Conservation (phyloP, 2,888 invertebrate species). For the Halictus quadricinctus region DNA sequence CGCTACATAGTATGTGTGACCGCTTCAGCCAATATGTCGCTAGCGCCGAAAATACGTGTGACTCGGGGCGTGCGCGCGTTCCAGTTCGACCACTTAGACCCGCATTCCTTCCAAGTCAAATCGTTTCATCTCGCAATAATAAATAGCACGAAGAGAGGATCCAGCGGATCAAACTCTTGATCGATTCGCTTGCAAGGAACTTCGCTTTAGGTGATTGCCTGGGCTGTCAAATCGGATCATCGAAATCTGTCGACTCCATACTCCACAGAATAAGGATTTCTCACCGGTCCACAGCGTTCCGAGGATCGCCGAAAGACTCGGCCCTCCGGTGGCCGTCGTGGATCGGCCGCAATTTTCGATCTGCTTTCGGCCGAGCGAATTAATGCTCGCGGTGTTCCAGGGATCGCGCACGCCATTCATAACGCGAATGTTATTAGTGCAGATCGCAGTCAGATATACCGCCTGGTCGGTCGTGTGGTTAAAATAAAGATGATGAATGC, state of each 20-base stretch:
- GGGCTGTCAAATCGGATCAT: neutral
- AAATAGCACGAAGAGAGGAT: neutral
- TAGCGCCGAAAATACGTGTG: no score
- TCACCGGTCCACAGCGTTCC: neutral
- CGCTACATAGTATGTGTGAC: no score
- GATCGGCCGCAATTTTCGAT: conserved; percentile 67
- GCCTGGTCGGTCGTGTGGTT: conserved; percentile 75
- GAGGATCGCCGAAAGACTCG: neutral
- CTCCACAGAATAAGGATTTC: neutral
- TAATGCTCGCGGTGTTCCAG: conserved; percentile 77
- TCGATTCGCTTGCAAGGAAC: neutral
- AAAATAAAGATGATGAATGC: conserved; percentile 81
- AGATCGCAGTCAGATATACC: conserved; percentile 78
- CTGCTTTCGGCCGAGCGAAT: conserved; percentile 72
- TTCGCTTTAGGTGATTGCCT: neutral
- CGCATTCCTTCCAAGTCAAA: no score
- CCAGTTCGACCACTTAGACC: no score
- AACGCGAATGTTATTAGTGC: conserved; percentile 80
- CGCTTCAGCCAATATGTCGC: no score
- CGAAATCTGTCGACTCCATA: neutral
- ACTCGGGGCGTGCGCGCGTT: no score
- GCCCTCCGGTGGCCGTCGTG: conserved; percentile 7
- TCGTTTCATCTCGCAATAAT: no score
- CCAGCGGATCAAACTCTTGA: no score
- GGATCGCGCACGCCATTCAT: conserved; percentile 78